phyloP scores from a whole-genome alignment of 2,888 invertebrate species.

The Boloria selene region DNA sequence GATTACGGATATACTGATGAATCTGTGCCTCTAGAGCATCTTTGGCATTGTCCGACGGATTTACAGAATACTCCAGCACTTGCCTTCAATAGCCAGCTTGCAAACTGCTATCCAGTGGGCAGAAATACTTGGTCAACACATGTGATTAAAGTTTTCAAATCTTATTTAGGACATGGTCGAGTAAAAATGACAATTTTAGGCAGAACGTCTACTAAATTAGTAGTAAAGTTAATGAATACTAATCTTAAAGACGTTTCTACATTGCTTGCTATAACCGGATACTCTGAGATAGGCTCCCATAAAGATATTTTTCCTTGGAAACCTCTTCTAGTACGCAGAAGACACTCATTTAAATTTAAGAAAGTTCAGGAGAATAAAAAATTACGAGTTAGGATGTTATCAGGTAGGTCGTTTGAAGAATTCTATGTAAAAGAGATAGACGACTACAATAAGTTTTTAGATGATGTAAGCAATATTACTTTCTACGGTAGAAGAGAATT shows the following conservation, averaged over 20 bases:
- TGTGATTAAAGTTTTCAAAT: conserved; percentile 45
- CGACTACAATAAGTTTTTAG: conserved; percentile 43
- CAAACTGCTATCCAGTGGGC: conserved; percentile 45
- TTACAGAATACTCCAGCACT: conserved; percentile 39
- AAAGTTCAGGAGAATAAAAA: conserved; percentile 38
- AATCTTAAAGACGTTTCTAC: conserved; percentile 50
- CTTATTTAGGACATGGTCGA: conserved; percentile 43
- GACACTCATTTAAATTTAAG: conserved; percentile 39
- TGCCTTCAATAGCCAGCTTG: conserved; percentile 45
- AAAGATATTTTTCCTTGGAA: conserved; percentile 31
- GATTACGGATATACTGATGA: conserved; percentile 49
- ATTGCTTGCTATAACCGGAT: conserved; percentile 44
- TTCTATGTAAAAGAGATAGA: conserved; percentile 48
- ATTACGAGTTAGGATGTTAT: conserved; percentile 44
- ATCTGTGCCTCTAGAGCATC: conserved; percentile 37
- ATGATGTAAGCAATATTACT: conserved; percentile 41
- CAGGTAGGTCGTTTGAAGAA: conserved; percentile 41
- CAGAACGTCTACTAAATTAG: conserved; percentile 35
- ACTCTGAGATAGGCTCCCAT: conserved; percentile 40
- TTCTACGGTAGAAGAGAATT: conserved; percentile 38
- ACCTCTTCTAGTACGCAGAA: conserved; percentile 28
- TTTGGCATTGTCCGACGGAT: conserved; percentile 32
- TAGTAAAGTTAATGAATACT: conserved; percentile 46
- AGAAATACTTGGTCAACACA: conserved; percentile 33
- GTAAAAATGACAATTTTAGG: conserved; percentile 44